Evolutionary conservation across 2,888 invertebrate genomes (phyloP), one percentile per base, ranked within the genome.

Genomic region (Syrista parreyssii): DNA sequence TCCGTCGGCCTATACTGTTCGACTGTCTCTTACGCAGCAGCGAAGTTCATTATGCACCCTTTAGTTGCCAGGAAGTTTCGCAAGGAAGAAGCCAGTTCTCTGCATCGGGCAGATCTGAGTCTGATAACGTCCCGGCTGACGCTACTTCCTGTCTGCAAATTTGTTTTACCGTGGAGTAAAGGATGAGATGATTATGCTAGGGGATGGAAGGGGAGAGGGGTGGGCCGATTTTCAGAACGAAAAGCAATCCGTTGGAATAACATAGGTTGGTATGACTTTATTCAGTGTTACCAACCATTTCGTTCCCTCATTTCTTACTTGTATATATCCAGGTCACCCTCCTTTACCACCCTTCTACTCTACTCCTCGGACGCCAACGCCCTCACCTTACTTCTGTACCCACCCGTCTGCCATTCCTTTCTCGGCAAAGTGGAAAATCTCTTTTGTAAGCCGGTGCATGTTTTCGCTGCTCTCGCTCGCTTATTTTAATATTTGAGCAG

Each of bases 401-500:
- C 78, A 72, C 73, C 75, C 79, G 30, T 71, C 68, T 33, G 55
- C 69, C 55, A 55, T 55, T 68, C 78, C 40, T 73, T 35, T 78
- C 85, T 79, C 68, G 80, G 80, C 79, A 84, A 86, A 86, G 84
- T 85, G 87, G 86, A 87, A 87, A 88, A 88, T 88, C 88, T 88
- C 87, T 86, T 88, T 88, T 88, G 87, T 87, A 87, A 88, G 88
- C 86, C 79, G 83, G 78, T 78, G 83, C 86, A 82, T 85, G 86
- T 84, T 87, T 86, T 84, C 85, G 83, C 84, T 84, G 82, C 85
- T 83, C 82, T 82, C 80, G 82, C 80, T 84, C 86, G 85, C 86
- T 87, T 84, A 87, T 87, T 87, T 87, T 87, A 87, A 87, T 87
- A 86, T 87, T 87, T 86, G 83, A 87, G 83, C 81, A 82, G 81